Evolutionary conservation across 1,140 invertebrate genomes (phyloP), one percentile per base, ranked within the genome.

Genomic region (Agrypnia vestita): DNA sequence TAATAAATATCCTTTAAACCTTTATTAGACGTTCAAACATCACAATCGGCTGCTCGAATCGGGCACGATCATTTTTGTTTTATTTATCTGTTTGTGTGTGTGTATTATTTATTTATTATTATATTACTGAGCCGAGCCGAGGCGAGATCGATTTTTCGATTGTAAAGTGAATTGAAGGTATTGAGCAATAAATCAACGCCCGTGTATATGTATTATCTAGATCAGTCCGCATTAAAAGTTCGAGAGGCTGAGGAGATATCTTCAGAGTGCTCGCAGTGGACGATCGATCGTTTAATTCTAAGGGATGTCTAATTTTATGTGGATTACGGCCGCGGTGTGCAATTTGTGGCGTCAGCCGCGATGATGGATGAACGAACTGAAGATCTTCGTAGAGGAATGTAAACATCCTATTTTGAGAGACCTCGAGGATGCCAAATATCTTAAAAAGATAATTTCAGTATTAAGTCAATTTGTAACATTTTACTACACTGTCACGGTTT

Each of bases 1-100:
- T 76, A 72, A 80, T 82, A 82, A 82, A 82, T 82, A 82, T 82
- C 81, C 75, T 78, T 80, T 79, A 80, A 82, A 82, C 81, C 73
- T 82, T 82, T 82, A 82, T 82, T 82, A 80, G 81, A 82, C 81
- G 75, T 80, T 78, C 72, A 80, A 82, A 79, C 81, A 82, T 82
- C 78, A 79, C 81, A 82, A 82, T 82, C 81, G 76, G 81, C 78
- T 77, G 69, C 81, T 79, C 79, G 78, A 73, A 82, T 82, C 81
- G 78, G 62, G 64, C 78, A 82, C 81, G 81, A 80, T 82, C 81
- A 73, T 82, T 82, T 82, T 82, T 79, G 78, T 82, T 69, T 82
- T 79, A 79, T 79, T 82, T 76, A 76, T 79, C 71, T 46, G 77
- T 78, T 43, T 72, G 77, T 79, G 55, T 71, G 61, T 25, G 15